phyloP scores from a whole-genome alignment of 2,113 vertebrate species.

The Epinephelus moara region DNA sequence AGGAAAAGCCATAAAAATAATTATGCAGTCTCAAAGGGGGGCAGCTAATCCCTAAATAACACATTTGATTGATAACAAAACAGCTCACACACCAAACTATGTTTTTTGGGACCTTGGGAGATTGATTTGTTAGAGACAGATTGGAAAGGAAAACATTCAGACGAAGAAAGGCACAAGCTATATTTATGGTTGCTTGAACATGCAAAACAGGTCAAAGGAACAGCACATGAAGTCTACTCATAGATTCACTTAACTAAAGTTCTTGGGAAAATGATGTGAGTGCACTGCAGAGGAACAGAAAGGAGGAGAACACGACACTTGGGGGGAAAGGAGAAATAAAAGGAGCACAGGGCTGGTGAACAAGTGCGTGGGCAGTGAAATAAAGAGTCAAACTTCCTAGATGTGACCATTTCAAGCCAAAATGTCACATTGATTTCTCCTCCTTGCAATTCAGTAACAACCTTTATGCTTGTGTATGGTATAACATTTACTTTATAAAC shows the following conservation, averaged over 20 bases:
- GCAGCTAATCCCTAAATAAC: background rate
- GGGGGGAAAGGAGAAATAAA: background rate
- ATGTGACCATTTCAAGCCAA: conserved; percentile 11
- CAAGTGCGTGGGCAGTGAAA: conserved; percentile 10
- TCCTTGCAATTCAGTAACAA: conserved; percentile 14
- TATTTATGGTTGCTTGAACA: conserved; percentile 17
- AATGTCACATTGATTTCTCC: conserved; percentile 40
- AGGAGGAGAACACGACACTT: background rate
- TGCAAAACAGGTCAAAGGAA: conserved; percentile 3
- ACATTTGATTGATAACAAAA: conserved; percentile 3
- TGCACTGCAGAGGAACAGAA: background rate
- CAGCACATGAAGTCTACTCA: conserved; percentile 4
- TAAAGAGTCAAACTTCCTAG: background rate
- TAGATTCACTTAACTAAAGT: background rate
- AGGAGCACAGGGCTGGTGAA: background rate
- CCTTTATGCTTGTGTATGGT: background rate
- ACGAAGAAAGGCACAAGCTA: background rate
- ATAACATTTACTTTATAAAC: background rate
- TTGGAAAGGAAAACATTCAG: background rate
- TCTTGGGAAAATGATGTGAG: conserved; percentile 13
- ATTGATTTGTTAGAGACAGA: background rate
- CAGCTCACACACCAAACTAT: background rate
- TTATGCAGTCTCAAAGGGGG: background rate
- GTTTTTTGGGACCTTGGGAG: conserved; percentile 5
- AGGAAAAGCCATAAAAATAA: background rate